These are phyloP conservation scores for Drosophila testacea DNA, from an alignment of 2,888 invertebrate species.

Conservation along the genomic window DNA sequence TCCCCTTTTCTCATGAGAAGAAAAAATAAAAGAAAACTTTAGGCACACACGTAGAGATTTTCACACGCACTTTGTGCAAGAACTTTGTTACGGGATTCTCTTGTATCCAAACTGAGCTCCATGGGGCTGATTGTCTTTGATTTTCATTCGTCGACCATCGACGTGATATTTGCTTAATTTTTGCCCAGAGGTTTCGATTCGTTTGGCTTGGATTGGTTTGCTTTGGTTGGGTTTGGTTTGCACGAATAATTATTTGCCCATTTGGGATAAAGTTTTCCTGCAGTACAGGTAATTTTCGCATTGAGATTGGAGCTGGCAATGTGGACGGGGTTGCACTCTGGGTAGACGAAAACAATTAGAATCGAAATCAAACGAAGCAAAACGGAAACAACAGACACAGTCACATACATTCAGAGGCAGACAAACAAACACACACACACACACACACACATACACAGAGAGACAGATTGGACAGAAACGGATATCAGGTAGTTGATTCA, in stretches of 20 bases:
- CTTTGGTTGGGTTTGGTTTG: conserved; percentile 42
- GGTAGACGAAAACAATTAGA: conserved; percentile 74
- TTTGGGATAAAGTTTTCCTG: conserved; percentile 69
- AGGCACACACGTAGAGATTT: conserved; percentile 62
- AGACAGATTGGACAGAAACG: conserved; percentile 36
- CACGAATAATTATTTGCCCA: conserved; percentile 77
- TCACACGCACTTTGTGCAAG: conserved; percentile 63
- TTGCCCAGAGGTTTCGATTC: conserved; percentile 37
- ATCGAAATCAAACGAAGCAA: conserved; percentile 73
- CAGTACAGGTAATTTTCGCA: conserved; percentile 36
- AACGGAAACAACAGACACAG: conserved; percentile 62
- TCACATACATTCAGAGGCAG: background rate
- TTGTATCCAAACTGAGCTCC: conserved; percentile 40
- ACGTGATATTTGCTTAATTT: conserved; percentile 80
- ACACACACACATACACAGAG: background rate
- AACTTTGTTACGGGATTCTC: conserved; percentile 53
- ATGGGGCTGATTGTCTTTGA: conserved; percentile 49
- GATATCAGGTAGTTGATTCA: conserved; percentile 66
- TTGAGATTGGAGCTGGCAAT: conserved; percentile 25
- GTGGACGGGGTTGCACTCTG: conserved; percentile 33
- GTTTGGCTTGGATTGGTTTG: conserved; percentile 25
- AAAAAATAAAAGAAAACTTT: conserved; percentile 37
- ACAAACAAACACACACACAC: background rate
- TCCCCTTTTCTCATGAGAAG: background rate
- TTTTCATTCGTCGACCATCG: conserved; percentile 44